phyloP scores from a whole-genome alignment of 1,140 invertebrate species.

The Cyclargus thomasi region DNA sequence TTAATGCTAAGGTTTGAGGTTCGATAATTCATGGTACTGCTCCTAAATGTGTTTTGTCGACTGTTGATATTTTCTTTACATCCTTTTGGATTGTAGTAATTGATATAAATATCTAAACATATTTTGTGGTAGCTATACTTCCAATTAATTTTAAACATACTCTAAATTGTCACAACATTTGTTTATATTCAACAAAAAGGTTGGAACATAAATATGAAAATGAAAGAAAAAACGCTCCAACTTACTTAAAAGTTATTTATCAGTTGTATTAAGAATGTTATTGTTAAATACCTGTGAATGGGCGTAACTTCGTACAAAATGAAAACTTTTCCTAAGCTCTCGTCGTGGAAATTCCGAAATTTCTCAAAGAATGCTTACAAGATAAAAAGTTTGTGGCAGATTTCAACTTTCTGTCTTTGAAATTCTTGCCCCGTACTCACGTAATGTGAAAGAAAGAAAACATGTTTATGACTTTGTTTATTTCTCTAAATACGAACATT shows the following conservation, averaged over 20 bases:
- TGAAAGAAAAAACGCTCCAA: neutral
- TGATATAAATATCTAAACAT: no score
- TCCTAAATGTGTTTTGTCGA: no score
- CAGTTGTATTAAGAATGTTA: neutral
- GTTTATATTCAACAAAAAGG: no score
- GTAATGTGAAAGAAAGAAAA: neutral
- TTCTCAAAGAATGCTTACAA: neutral
- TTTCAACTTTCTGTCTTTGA: constrained; percentile 7
- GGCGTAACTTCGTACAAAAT: neutral
- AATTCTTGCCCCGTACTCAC: neutral
- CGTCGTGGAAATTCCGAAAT: constrained; percentile 10
- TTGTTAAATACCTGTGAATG: neutral
- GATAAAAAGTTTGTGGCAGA: constrained; percentile 10
- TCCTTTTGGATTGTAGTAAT: no score
- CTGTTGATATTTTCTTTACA: no score
- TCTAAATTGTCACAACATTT: no score
- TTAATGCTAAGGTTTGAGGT: no score
- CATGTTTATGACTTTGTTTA: constrained; percentile 1
- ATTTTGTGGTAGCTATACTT: no score
- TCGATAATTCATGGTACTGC: no score
- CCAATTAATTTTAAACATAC: no score
- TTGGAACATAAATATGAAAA: neutral
- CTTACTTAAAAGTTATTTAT: neutral
- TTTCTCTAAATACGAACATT: neutral
- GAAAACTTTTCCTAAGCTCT: constrained; percentile 3